Percentiles rank a stretch among this genome's conserved stretches.
Evolutionary conservation across 2,113 vertebrate genomes (phyloP).

Genomic region (Spheniscus mendiculus): DNA sequence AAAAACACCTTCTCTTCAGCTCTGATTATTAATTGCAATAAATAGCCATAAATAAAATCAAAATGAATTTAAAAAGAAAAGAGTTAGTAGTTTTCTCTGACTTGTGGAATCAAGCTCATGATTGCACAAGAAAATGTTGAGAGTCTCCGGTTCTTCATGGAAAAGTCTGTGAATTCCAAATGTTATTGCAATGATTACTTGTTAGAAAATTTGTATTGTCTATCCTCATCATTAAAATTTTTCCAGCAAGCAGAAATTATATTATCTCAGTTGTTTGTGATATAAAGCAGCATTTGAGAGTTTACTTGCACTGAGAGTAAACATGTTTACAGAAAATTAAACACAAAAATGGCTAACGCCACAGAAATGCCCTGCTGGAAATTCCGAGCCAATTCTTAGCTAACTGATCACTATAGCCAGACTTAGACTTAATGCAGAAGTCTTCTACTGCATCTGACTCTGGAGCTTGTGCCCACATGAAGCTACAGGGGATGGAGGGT

Average conservation of each 20-base stretch:
- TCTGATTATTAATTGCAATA: neutral
- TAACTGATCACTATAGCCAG: neutral
- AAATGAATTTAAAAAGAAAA: neutral
- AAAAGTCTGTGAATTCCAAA: neutral
- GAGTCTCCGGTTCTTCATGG: neutral
- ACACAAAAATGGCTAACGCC: rapidly evolving
- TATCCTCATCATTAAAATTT: neutral
- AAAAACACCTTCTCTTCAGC: neutral
- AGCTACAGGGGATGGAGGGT: neutral
- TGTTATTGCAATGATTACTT: neutral
- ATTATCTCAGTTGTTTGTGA: neutral
- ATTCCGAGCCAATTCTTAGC: neutral
- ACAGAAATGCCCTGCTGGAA: neutral
- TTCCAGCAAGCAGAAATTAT: neutral
- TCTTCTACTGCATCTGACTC: neutral
- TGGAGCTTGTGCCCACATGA: neutral
- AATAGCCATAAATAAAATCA: neutral
- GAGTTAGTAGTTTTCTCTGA: neutral
- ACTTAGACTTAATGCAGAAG: neutral
- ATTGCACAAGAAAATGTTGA: neutral
- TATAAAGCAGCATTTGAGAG: neutral
- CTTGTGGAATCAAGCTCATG: neutral
- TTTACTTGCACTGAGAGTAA: neutral
- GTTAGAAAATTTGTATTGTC: neutral
- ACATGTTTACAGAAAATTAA: neutral